A percentile compares a stretch with the other conserved stretches of the same genome.
These are phyloP conservation scores for Gymnogyps californianus DNA, from an alignment of 2,113 vertebrate species.

Conservation along the genomic window DNA sequence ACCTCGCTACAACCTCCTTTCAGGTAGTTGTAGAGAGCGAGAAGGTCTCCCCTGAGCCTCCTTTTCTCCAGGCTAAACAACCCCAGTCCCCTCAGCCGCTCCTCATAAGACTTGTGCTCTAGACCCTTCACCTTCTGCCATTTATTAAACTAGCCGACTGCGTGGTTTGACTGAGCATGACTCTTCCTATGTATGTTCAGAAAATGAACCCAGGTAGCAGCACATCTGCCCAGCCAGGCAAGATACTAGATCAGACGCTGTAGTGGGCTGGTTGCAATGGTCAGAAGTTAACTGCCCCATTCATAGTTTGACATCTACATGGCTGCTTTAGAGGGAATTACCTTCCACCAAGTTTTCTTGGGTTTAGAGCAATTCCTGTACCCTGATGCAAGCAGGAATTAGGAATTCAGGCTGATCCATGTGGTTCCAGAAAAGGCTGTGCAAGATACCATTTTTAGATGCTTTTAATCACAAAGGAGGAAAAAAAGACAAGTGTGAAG, in stretches of 20 bases:
- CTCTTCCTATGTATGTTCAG: not conserved
- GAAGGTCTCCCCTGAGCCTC: accelerated
- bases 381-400: not conserved
- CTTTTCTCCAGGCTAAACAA: not conserved
- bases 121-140: not conserved
- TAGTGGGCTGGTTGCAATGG: not conserved
- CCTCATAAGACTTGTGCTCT: not conserved
- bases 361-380: not conserved
- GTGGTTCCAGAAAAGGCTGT: not conserved
- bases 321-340: not conserved
- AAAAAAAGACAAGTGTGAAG: not conserved
- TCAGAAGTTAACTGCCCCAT: not conserved
- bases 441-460: not conserved
- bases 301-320: not conserved
- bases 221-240: not conserved
- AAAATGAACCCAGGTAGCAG: not conserved
- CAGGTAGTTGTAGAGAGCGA: not conserved
- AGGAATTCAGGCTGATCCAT: not conserved
- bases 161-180: not conserved
- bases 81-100: accelerated
- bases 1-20: accelerated
- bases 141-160: not conserved
- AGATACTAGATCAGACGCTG: too few species aligned
- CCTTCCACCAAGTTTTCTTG: not conserved
- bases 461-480: not conserved